phyloP scores from a whole-genome alignment of 1,140 invertebrate genomes.

The Trichonephila clavata region DNA sequence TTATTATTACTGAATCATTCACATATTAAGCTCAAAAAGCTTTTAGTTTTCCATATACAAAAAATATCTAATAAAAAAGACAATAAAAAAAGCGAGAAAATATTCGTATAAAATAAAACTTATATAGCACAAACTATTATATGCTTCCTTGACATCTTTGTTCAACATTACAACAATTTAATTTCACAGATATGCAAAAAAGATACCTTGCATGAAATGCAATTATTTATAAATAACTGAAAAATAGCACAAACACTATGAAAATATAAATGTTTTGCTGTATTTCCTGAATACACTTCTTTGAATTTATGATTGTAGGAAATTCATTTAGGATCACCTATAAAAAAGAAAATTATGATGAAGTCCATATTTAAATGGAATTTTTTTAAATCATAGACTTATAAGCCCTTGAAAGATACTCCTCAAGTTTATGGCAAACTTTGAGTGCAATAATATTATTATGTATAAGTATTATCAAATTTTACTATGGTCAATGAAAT shows the following conservation, averaged over 20 bases:
- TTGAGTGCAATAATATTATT: no score
- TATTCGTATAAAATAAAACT: not conserved
- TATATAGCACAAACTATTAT: not conserved
- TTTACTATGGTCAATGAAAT: no score
- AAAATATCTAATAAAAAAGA: not conserved
- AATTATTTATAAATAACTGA: constrained; percentile 4
- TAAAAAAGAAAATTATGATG: not conserved
- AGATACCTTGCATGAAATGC: not conserved
- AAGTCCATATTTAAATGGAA: no score
- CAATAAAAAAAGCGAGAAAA: not conserved
- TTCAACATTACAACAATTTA: not conserved
- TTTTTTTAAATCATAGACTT: no score
- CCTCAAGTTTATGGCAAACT: no score
- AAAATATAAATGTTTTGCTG: constrained; percentile 7
- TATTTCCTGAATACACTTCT: not conserved
- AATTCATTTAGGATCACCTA: not conserved
- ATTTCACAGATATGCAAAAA: constrained; percentile 10
- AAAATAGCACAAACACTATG: constrained; percentile 16
- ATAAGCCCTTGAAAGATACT: no score
- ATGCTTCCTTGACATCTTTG: not conserved
- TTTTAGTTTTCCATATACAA: not conserved
- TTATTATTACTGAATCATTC: not conserved
- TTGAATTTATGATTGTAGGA: not conserved
- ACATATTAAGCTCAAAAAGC: not conserved
- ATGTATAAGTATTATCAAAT: no score